phyloP scores from a whole-genome alignment of 2,113 vertebrate genomes.

The Ancistrus triradiatus region DNA sequence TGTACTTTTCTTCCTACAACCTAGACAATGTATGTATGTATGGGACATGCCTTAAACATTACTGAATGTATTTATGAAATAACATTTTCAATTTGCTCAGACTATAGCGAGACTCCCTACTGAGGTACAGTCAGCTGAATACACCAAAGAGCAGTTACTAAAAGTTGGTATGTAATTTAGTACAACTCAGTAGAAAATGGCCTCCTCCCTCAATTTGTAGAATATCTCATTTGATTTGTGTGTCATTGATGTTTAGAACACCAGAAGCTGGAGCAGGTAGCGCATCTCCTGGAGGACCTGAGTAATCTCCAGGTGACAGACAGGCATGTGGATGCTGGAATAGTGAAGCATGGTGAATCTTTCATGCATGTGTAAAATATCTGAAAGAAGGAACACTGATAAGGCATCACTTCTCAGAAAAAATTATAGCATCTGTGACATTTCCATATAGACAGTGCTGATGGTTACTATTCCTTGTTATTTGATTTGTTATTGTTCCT shows the following conservation, averaged over 20 bases:
- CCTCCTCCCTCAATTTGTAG: conserved; percentile 6
- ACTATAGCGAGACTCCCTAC: conserved; percentile 55
- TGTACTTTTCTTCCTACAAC: background rate
- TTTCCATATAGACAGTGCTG: too few relatives aligned
- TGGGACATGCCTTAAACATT: background rate
- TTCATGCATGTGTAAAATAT: background rate
- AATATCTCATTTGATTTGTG: too few relatives aligned
- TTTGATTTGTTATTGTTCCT: too few relatives aligned
- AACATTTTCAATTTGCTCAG: conserved; percentile 42
- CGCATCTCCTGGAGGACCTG: conserved; percentile 45
- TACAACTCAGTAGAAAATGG: background rate
- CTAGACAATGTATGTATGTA: too few relatives aligned
- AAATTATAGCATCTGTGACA: background rate
- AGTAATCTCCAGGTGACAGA: conserved; percentile 18
- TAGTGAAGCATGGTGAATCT: conserved; percentile 13
- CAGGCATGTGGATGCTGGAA: background rate
- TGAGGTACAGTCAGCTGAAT: conserved; percentile 55
- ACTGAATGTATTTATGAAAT: background rate
- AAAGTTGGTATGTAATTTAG: conserved; percentile 52
- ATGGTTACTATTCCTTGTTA: too few relatives aligned
- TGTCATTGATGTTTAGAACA: conserved; percentile 52
- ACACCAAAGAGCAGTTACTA: conserved; percentile 53
- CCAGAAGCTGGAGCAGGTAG: conserved; percentile 56
- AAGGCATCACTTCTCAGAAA: background rate
- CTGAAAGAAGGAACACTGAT: conserved; percentile 1